Evolutionary conservation across 1,140 invertebrate genomes (phyloP).

Genomic region (Drosophila navojoa): DNA sequence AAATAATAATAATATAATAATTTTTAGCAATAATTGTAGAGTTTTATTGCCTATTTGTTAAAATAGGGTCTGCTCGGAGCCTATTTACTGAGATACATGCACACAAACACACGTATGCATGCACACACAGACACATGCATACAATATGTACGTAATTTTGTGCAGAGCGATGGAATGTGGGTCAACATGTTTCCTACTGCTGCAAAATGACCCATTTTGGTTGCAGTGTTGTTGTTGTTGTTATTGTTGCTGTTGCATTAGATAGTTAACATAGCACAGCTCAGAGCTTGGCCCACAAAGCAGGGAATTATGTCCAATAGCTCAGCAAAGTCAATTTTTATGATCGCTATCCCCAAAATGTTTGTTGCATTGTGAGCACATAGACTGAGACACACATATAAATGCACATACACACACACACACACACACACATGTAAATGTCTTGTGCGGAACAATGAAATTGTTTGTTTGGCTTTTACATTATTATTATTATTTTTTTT

Average conservation of each 20-base stretch:
- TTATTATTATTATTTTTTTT: too few relatives aligned
- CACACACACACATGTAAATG: neutral
- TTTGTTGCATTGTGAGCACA: neutral
- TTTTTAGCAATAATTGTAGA: neutral
- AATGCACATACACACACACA: neutral
- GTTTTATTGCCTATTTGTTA: neutral
- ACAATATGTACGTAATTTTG: conserved; percentile 10
- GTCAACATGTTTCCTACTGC: conserved; percentile 47
- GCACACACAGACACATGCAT: conserved; percentile 2
- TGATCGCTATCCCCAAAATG: neutral
- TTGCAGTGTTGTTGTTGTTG: neutral
- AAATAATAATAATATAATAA: neutral
- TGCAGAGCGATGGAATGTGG: conserved; percentile 23
- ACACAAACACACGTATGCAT: neutral
- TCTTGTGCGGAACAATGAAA: conserved; percentile 49
- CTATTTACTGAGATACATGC: too few relatives aligned
- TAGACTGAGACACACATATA: neutral
- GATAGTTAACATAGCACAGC: neutral
- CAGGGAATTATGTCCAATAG: too few relatives aligned
- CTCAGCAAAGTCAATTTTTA: neutral
- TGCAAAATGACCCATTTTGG: conserved; percentile 38
- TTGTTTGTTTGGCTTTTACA: conserved; percentile 42
- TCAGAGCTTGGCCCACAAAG: neutral
- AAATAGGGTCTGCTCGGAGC: too few relatives aligned
- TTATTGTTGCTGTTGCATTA: conserved; percentile 11